Evolutionary conservation across 2,113 vertebrate genomes (phyloP), one percentile per base, ranked within the genome.

Genomic region (Oryzias celebensis): DNA sequence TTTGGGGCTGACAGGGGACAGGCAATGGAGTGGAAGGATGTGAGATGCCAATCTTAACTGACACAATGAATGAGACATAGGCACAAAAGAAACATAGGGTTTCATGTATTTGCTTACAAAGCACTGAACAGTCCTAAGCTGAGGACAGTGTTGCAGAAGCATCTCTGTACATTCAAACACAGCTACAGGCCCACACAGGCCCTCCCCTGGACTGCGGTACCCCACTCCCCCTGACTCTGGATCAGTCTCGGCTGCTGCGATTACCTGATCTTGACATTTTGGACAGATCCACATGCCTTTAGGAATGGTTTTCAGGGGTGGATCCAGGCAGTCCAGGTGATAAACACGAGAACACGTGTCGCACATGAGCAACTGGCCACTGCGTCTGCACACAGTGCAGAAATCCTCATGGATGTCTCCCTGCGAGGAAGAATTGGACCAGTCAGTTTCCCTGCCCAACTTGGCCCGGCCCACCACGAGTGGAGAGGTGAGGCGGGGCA

Each of bases 261-360:
- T 92, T 97, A 98, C 97, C 97, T 99, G 96, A 91, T 99, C 96
- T 94, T 98, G 97, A 94, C 97, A 99, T 91, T 97, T 95, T 89
- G 97, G 97, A 93, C 97, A 99, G 93, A 99, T 98, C 97, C 97
- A 99, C 97, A 99, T 99, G 95, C 97, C 97, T 95, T 97, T 99
- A 86, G 97, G 97, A 93, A 99, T 99, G 80, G 94, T 94, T 95
- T 98, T 99, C 92, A 99, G 94, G 89, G 97, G 96, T 0, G 97
- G 97, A 81, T 98, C 97, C 94, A 99, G 91, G 92, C 97, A 99
- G 91, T 98, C 96, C 92, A 99, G 94, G 82, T 99, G 97, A 93
- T 96, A 99, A 79, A 99, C 97, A 89, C 96, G 96, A 89, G 97
- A 98, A 90, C 97, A 99, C 0, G 97, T 99, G 92, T 99, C 97